Conservation (phyloP, 2,113 vertebrate species). For the Mus spicilegus region DNA sequence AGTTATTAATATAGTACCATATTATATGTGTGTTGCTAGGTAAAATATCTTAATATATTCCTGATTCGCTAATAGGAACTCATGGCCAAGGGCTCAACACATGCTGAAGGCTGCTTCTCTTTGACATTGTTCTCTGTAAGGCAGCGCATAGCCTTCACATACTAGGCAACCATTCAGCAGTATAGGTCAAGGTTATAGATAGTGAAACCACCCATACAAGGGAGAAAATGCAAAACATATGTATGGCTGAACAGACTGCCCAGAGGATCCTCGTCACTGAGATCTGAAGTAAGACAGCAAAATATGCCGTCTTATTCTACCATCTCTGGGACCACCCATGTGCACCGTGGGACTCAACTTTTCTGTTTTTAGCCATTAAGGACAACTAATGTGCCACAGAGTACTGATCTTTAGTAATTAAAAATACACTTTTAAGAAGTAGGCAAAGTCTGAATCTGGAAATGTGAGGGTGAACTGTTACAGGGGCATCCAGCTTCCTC, state of each 20-base stretch:
- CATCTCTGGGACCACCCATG: background rate
- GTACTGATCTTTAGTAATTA: background rate
- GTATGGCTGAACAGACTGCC: background rate
- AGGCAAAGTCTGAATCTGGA: background rate
- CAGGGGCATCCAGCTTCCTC: no score
- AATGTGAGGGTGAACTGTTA: background rate
- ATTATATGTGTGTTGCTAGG: conserved; percentile 13
- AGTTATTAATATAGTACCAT: background rate
- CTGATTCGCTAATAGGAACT: conserved; percentile 1
- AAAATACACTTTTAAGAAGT: background rate
- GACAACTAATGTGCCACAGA: background rate
- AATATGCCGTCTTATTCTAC: background rate
- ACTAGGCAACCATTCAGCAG: background rate
- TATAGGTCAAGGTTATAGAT: background rate
- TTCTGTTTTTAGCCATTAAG: background rate
- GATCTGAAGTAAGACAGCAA: background rate
- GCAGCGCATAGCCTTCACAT: background rate
- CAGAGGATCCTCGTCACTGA: background rate
- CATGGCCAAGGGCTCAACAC: background rate
- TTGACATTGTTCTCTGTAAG: background rate
- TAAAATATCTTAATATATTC: background rate
- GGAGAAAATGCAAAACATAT: background rate
- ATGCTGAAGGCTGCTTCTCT: background rate
- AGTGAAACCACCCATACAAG: background rate
- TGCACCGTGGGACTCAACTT: background rate